A percentile compares a stretch with the other conserved stretches of the same genome.
These are phyloP conservation scores for Ischnura elegans DNA, from an alignment of 2,888 invertebrate genomes.

Conservation along the genomic window DNA sequence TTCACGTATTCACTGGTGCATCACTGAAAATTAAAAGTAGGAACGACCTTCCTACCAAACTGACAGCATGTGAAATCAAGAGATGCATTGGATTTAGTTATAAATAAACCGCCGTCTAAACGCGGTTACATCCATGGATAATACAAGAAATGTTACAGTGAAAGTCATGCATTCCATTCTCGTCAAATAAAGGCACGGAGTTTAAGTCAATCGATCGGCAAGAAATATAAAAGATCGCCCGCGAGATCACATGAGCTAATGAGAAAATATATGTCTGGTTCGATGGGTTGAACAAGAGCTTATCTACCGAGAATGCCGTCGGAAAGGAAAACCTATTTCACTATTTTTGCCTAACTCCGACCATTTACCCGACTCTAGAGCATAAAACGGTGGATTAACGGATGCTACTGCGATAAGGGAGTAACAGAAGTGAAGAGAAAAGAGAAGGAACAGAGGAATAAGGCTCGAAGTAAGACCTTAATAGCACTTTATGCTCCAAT, in stretches of 20 bases:
- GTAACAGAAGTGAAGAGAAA: background rate
- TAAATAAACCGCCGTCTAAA: too few relatives aligned
- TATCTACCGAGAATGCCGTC: background rate
- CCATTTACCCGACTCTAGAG: background rate
- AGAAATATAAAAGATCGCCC: background rate
- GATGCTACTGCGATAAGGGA: background rate
- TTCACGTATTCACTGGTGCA: too few relatives aligned
- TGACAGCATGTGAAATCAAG: too few relatives aligned
- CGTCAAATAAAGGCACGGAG: background rate
- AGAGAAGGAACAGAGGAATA: background rate
- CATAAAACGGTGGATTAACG: background rate
- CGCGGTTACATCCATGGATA: background rate
- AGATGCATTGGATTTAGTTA: too few relatives aligned
- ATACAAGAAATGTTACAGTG: background rate
- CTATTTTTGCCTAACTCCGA: background rate
- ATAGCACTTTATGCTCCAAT: conserved; percentile 26
- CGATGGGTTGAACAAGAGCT: background rate
- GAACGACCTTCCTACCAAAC: too few relatives aligned
- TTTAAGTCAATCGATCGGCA: background rate
- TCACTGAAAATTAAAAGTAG: too few relatives aligned
- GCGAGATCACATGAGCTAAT: background rate
- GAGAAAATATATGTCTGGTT: background rate
- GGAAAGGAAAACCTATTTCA: conserved; percentile 27
- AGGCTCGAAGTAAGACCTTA: conserved; percentile 21
- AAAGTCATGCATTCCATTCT: background rate